Evolutionary conservation across 2,888 invertebrate species (phyloP), one percentile per base, ranked within the genome.

Genomic region (Sminthurides aquaticus): DNA sequence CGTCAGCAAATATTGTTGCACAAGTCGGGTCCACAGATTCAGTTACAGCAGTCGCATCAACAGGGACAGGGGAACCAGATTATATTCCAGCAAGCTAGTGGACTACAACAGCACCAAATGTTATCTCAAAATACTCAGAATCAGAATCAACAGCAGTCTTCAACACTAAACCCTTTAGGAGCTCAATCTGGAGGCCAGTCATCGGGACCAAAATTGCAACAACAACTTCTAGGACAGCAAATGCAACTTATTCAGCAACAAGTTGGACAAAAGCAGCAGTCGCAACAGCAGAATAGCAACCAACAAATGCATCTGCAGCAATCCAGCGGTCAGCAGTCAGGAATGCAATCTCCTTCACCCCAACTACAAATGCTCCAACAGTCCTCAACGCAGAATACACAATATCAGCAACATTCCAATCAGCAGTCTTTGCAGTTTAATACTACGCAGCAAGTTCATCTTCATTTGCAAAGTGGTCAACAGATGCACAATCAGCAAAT

Each of bases 231-330:
- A 3, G 28, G 57, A 11, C 64, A 58, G 58, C 57, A 58, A 58
- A 49, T 58, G 28, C 64, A 64, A 26, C n/a, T 49, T 27, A 5
- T 55, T 22, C 61, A 61, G 18, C 49, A 49, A 28, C 55, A 57
- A 3, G 22, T 59, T 11, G 64, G 58, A n/a, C 48, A 34, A 55
- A 54, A 54, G 55, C 65, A 58, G 20, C 62, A 62, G 28, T 43
- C 54, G 43, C 22, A 20, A 27, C 68, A 59, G 34, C 48, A n/a
- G n/a, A n/a, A n/a, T n/a, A n/a, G n/a, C n/a, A n/a, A n/a, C n/a
- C n/a, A 43, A 58, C 63, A 63, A 49, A 59, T 59, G 49, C 29
- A 26, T 27, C 63, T 58, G 52, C 61, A 29, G 57, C 60, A 49
- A 22, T 61, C 54, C 43, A n/a, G n/a, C n/a, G n/a, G 20, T n/a